A percentile compares a stretch with the other conserved stretches of the same genome.
These are phyloP conservation scores for Hyaena hyaena DNA, from an alignment of 2,113 vertebrate genomes.

Conservation along the genomic window DNA sequence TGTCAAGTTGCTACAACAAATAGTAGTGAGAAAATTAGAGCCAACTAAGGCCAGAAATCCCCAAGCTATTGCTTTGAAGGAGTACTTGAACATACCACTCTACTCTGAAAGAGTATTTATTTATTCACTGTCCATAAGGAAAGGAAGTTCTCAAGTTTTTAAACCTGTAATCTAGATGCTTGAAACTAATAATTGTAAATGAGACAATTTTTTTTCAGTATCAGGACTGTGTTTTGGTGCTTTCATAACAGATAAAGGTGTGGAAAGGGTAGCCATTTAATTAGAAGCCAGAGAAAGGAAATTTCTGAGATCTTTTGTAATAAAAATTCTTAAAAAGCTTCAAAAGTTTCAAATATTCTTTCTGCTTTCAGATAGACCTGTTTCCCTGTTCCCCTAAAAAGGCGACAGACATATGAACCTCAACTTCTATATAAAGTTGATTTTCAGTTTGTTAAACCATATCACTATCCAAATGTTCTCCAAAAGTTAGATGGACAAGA, in stretches of 20 bases:
- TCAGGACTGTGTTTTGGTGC: not conserved
- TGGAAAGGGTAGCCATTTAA: constrained; percentile 9
- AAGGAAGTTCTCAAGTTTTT: not conserved
- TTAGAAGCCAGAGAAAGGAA: not conserved
- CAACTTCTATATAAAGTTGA: not conserved
- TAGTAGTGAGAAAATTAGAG: not conserved
- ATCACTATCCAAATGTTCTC: not conserved
- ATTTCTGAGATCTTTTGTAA: constrained; percentile 45
- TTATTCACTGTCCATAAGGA: not conserved
- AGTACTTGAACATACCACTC: not conserved
- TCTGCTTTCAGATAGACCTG: constrained; percentile 16
- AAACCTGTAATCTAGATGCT: constrained; percentile 17
- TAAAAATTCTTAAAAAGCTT: constrained; percentile 38
- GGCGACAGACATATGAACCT: not conserved
- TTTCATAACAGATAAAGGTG: constrained; percentile 37
- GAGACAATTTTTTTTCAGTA: constrained; percentile 2
- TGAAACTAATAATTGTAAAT: constrained; percentile 33
- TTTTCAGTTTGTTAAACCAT: not conserved
- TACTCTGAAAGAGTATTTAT: not conserved
- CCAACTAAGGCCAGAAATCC: constrained; percentile 1
- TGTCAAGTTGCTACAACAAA: constrained; percentile 2
- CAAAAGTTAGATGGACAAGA: not conserved
- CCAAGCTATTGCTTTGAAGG: constrained; percentile 20
- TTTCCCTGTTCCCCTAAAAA: not conserved
- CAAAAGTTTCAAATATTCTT: not conserved